These are phyloP conservation scores for Coracopsis vasa DNA, from an alignment of 2,113 vertebrate species.

Conservation along the genomic window DNA sequence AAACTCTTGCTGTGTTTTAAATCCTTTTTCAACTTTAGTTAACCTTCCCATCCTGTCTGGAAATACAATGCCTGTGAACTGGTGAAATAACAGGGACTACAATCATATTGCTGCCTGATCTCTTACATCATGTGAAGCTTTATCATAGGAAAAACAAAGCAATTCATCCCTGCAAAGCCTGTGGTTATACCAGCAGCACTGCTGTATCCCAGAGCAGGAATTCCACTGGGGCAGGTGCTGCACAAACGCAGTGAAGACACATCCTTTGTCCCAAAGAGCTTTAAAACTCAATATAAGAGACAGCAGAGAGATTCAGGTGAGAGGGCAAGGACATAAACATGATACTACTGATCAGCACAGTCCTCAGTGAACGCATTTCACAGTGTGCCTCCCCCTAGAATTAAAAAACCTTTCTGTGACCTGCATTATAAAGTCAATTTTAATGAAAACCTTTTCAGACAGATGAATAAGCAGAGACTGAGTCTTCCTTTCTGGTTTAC, in stretches of 20 bases:
- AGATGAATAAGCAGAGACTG: neutral
- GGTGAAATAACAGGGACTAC: constrained; percentile 17
- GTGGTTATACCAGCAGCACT: neutral
- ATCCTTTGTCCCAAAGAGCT: neutral
- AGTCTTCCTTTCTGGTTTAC: neutral
- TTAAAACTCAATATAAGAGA: neutral
- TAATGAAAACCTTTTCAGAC: neutral
- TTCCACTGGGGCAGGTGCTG: neutral
- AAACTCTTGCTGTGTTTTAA: constrained; percentile 20
- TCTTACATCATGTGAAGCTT: neutral
- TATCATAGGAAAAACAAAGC: neutral
- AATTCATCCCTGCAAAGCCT: neutral
- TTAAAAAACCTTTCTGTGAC: neutral
- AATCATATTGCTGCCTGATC: constrained; percentile 7
- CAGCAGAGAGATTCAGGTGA: neutral
- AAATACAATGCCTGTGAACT: constrained; percentile 25
- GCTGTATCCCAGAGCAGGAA: neutral
- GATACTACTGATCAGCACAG: neutral
- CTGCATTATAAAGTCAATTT: neutral
- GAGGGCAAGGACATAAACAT: neutral
- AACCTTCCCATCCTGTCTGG: constrained; percentile 41
- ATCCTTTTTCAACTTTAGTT: constrained; percentile 31
- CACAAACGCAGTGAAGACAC: neutral
- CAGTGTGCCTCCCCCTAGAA: neutral
- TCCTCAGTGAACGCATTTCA: neutral